phyloP scores from a whole-genome alignment of 2,888 invertebrate genomes.

The Hyposoter didymator region DNA sequence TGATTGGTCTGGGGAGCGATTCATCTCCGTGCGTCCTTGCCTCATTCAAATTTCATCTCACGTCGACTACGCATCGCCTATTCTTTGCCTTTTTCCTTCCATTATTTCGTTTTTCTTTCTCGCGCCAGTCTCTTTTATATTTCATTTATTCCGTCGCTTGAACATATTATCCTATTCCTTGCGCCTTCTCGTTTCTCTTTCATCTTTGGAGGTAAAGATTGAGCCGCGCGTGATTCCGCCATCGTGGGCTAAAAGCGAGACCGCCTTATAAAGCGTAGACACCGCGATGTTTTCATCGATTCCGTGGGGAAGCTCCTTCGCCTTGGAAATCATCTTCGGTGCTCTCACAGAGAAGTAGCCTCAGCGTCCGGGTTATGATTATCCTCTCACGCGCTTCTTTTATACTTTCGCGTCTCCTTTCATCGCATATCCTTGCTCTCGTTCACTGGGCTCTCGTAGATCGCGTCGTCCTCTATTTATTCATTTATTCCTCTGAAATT shows the following conservation, averaged over 20 bases:
- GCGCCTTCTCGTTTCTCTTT: slow-evolving; percentile 61
- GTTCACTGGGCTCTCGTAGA: background rate
- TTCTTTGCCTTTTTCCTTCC: background rate
- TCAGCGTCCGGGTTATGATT: slow-evolving; percentile 64
- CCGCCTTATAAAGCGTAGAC: slow-evolving; percentile 51
- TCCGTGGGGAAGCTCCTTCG: slow-evolving; percentile 38
- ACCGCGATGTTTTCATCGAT: slow-evolving; percentile 60
- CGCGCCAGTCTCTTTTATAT: slow-evolving; percentile 23
- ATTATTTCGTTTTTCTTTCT: slow-evolving; percentile 1
- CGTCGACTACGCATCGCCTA: slow-evolving; percentile 8
- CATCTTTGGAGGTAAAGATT: slow-evolving; percentile 63
- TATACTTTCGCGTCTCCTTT: slow-evolving; percentile 43
- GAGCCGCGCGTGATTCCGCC: slow-evolving; percentile 62
- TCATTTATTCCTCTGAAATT: slow-evolving; percentile 61
- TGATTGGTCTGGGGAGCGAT: slow-evolving; percentile 75
- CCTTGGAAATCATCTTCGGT: slow-evolving; percentile 51
- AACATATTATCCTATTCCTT: slow-evolving; percentile 66
- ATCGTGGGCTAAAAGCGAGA: slow-evolving; percentile 27
- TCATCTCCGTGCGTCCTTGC: slow-evolving; percentile 69
- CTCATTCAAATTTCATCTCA: slow-evolving; percentile 28
- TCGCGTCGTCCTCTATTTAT: slow-evolving; percentile 54
- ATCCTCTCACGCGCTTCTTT: slow-evolving; percentile 65
- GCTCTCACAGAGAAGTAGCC: slow-evolving; percentile 39
- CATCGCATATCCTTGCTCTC: background rate
- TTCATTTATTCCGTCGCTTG: slow-evolving; percentile 42